Evolutionary conservation across 2,113 vertebrate genomes (phyloP), one percentile per base, ranked within the genome.

Genomic region (Pungitius pungitius): DNA sequence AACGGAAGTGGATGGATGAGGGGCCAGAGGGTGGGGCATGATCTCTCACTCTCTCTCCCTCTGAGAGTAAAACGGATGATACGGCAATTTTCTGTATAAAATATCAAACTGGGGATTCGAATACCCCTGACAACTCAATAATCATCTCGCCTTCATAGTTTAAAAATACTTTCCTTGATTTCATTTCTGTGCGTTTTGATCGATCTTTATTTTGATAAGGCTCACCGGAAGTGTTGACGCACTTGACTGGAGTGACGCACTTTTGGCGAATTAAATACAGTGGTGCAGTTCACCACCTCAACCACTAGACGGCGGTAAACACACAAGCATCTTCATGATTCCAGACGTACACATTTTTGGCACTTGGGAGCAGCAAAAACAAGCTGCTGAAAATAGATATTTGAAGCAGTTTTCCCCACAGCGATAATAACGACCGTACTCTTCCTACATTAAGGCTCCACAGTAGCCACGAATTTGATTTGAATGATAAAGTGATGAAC

Each of bases 11-110:
- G 33, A 35, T 63, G 69, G 71, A 73, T 78, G 66, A 73, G 18
- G 63, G 65, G 56, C 20, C 66, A 78, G 70, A 85, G 78, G 78
- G 79, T 64, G 73, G 69, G 57, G 69, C 69, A 39, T 61, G 37
- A 14, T 20, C 58, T 2, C 15, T 45, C 10, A 22, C 49, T 51
- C 49, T 52, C 49, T 11, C 49, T 6, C 49, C 12, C 49, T 24
- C 51, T 24, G 15, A 39, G 61, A 66, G 17, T 15, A 57, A 42
- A 40, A 14, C 10, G 13, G 39, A 40, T 12, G 39, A 40, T 40
- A 40, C 11, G 12, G 14, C 2, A 12, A 24, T 49, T 49, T 58
- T 49, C 30, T 59, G 15, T 26, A 14, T 14, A 20, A n/a, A 49
- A 64, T 37, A 2, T 47, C 0, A 20, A 8, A 47, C 27, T 47